These are phyloP conservation scores for Arctopsyche grandis DNA, from an alignment of 1,140 invertebrate genomes.

Conservation along the genomic window DNA sequence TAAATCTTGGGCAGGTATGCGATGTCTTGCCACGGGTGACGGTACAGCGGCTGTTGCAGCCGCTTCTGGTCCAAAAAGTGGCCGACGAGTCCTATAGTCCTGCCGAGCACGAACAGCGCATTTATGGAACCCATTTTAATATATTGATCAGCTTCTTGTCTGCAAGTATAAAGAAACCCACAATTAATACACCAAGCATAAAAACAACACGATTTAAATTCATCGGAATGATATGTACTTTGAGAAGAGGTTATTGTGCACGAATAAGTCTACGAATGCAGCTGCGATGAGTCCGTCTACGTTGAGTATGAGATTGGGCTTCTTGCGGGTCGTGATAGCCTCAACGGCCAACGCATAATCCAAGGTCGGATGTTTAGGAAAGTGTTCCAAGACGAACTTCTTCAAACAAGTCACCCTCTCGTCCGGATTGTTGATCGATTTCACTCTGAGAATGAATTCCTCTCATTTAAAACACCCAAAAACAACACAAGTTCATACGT, in stretches of 20 bases:
- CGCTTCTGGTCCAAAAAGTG: constrained; percentile 99
- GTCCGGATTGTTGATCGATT: constrained; percentile 99
- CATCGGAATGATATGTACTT: constrained; percentile 67
- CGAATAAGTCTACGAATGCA: constrained; percentile 95
- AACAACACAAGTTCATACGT: too few species aligned
- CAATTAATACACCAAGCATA: too few species aligned
- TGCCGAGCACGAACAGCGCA: constrained; percentile 96
- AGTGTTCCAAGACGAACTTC: constrained; percentile 93
- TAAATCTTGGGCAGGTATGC: constrained; percentile 84
- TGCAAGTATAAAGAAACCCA: constrained; percentile 57
- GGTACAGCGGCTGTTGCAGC: constrained; percentile 97
- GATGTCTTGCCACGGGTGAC: constrained; percentile 99
- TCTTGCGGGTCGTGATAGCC: constrained; percentile 98
- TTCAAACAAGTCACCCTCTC: constrained; percentile 97
- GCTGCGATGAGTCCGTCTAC: constrained; percentile 98
- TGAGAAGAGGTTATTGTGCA: constrained; percentile 93
- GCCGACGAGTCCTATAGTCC: constrained; percentile 98
- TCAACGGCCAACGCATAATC: constrained; percentile 98
- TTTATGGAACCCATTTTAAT: constrained; percentile 98
- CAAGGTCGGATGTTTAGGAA: constrained; percentile 91
- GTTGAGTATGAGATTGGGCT: constrained; percentile 98
- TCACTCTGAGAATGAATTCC: constrained; percentile 78
- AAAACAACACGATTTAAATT: too few species aligned
- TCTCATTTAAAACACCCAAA: too few species aligned
- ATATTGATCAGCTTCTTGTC: constrained; percentile 98